Conservation (phyloP, 2,113 vertebrate genomes). For the Vireo altiloquus region DNA sequence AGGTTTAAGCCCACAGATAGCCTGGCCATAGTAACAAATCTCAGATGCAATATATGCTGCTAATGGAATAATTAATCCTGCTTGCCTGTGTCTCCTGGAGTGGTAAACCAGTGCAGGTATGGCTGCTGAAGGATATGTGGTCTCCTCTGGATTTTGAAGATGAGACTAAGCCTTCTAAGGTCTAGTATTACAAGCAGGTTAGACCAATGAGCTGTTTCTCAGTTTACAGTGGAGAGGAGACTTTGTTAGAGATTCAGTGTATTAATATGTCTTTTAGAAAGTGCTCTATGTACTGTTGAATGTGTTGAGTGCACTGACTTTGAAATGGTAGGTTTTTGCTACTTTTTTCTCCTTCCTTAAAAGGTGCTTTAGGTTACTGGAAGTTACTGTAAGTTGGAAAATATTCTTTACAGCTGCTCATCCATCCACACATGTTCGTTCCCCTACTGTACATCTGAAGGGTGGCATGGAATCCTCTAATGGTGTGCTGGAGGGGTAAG, state of each 20-base stretch:
- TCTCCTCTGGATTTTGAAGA: not conserved
- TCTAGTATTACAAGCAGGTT: not conserved
- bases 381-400: not conserved
- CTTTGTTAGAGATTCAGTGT: not conserved
- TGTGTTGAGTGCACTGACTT: not conserved
- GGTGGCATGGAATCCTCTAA: not conserved
- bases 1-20: not conserved
- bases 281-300: not conserved
- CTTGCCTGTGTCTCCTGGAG: not conserved
- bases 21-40: not conserved
- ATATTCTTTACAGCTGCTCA: not conserved
- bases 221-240: not conserved
- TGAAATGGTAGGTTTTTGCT: not conserved
- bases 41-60: not conserved
- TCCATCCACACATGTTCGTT: not conserved
- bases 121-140: not conserved
- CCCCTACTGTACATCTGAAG: not conserved
- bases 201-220: not conserved
- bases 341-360: not conserved
- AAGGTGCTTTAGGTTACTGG: not conserved
- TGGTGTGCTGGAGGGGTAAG: not conserved
- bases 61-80: not conserved
- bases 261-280: not conserved
- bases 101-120: not conserved
- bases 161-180: not conserved